Conservation (phyloP, 2,113 vertebrate genomes). For the Chlamydotis undulata region DNA sequence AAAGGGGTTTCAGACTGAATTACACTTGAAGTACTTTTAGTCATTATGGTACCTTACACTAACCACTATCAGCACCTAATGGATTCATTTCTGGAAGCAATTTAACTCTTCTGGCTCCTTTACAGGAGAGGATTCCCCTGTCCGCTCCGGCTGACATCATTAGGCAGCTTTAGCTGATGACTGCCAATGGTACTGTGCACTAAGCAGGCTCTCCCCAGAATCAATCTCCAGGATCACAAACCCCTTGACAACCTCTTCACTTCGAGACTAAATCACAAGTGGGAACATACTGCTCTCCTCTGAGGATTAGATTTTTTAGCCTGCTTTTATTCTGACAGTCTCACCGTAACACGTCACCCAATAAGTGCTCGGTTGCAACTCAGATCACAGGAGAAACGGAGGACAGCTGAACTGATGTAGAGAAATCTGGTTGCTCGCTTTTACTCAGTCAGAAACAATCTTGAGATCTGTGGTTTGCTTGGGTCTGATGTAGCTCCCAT, state of each 20-base stretch:
- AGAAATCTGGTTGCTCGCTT: background rate
- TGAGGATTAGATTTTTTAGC: conserved; percentile 11
- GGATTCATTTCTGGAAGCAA: conserved; percentile 21
- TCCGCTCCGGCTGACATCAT: background rate
- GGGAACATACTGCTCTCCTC: conserved; percentile 20
- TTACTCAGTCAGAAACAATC: background rate
- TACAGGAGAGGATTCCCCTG: background rate
- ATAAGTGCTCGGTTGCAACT: background rate
- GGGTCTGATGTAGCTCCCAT: background rate
- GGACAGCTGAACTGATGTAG: background rate
- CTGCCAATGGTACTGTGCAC: background rate
- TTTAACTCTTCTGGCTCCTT: background rate
- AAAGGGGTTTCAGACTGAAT: background rate
- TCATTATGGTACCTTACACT: background rate
- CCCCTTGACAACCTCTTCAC: conserved; percentile 27
- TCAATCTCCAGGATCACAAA: background rate
- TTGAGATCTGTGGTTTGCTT: background rate
- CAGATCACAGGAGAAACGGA: background rate
- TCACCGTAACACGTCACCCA: background rate
- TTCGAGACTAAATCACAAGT: conserved; percentile 11
- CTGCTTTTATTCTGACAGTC: conserved; percentile 2
- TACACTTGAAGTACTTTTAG: background rate
- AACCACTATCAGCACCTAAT: conserved; percentile 11
- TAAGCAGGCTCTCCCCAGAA: background rate
- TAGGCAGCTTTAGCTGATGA: conserved; percentile 12